Base-by-base conservation (phyloP, 2,113 vertebrate species). In the Lycocorax pyrrhopterus region DNA sequence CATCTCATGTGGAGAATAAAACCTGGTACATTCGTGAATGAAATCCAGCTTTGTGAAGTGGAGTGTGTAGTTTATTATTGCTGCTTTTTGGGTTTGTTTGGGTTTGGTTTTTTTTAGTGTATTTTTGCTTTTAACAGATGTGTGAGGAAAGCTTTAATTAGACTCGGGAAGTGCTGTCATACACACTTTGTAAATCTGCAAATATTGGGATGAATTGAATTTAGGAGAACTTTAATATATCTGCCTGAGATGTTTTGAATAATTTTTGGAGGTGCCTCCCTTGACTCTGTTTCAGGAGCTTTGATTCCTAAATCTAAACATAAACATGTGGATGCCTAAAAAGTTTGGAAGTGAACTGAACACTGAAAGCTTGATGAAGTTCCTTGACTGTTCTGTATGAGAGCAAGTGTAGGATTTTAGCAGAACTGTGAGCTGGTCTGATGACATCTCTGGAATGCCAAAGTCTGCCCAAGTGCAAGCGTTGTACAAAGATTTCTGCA, bases 21-120 rank as follows among this genome's bases (percentile, higher is more conserved):
- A 93, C 60, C 69, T 64, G 76, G 43, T 93, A 49, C 10, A 20
- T 76, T 89, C 94, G 71, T 96, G 84, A 96, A 95, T 93, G 78
- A 75, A 93, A 89, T 89, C 29, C 16, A 13, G 52, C 74, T 87
- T 88, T 79, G 62, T 37, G 58, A 87, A 91, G 82, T 26, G 69
- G 44, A 93, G 41, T 62, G 3, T 85, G 53, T 27, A 37, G 39
- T 81, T 84, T 68, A 39, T 71, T 84, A 8, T 51, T 84, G 52
- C 32, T 94, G 80, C 58, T 77, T 58, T 90, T 67, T 20, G 44
- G 8, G 29, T 13, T 69, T 78, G 46, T 75, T 81, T 67, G 68
- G 16, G 10, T 14, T 23, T 7, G 33, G 6, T 9, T 39, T 30
- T 30, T 74, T 81, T 39, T 2, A 11, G 19, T 49, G 3, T 79